Evolutionary conservation across 2,888 invertebrate genomes (phyloP).

Genomic region (Platerodrilus igneus): DNA sequence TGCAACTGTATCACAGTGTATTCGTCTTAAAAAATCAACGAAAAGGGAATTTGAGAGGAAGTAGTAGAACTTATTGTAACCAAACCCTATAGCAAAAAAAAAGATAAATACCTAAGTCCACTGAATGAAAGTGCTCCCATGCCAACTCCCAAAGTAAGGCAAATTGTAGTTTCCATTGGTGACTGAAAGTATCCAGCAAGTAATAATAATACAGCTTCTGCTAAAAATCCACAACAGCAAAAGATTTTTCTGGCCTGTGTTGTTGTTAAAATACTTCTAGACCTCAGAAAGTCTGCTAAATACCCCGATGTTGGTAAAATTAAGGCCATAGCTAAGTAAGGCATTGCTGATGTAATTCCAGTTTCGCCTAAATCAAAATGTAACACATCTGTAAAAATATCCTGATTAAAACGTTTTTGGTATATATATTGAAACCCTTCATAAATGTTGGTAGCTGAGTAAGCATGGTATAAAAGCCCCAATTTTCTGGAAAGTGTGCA

Average conservation of each 20-base stretch:
- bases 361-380: slow-evolving; percentile 71
- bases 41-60: no score
- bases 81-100: no score
- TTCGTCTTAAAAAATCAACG: no score
- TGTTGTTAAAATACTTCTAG: slow-evolving; percentile 60
- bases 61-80: no score
- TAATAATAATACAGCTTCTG: slow-evolving; percentile 83
- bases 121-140: slow-evolving; percentile 91
- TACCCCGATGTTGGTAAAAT: slow-evolving; percentile 76
- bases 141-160: slow-evolving; percentile 82
- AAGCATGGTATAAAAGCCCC: slow-evolving; percentile 84
- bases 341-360: slow-evolving; percentile 79
- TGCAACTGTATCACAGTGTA: no score
- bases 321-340: slow-evolving; percentile 84
- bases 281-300: slow-evolving; percentile 73
- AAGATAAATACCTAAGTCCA: slow-evolving; percentile 72
- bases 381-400: slow-evolving; percentile 58
- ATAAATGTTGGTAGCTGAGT: slow-evolving; percentile 82
- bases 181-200: slow-evolving; percentile 69
- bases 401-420: neutral
- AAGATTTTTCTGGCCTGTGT: slow-evolving; percentile 67
- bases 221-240: slow-evolving; percentile 68
- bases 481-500: slow-evolving; percentile 83
- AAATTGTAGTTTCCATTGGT: slow-evolving; percentile 66
- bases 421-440: slow-evolving; percentile 55